A percentile compares a stretch with the other conserved stretches of the same genome.
phyloP scores from a whole-genome alignment of 1,140 invertebrate species.

The Latrodectus geometricus region DNA sequence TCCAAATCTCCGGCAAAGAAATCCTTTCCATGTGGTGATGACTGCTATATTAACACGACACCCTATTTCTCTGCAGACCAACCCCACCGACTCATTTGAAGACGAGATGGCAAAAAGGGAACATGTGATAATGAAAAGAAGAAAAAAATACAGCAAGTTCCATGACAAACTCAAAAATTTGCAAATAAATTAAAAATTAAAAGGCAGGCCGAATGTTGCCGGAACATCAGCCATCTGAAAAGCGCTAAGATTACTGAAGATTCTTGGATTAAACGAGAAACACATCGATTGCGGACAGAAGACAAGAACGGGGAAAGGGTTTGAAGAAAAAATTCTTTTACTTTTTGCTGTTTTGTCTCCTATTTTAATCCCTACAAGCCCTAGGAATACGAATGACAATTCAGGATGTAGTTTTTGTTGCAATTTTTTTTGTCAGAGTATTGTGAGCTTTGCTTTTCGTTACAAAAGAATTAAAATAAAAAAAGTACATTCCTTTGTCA shows the following conservation, averaged over 20 bases:
- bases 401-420: slow-evolving; percentile 13
- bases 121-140: background rate
- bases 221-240: slow-evolving; percentile 13
- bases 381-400: slow-evolving; percentile 46
- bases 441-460: slow-evolving; percentile 18
- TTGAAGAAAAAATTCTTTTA: background rate
- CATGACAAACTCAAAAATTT: slow-evolving; percentile 54
- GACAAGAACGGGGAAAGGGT: background rate
- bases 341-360: background rate
- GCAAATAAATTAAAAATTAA: slow-evolving; percentile 58
- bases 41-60: slow-evolving; percentile 39
- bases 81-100: background rate
- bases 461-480: slow-evolving; percentile 16
- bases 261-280: slow-evolving; percentile 13
- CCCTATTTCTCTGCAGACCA: slow-evolving; percentile 2
- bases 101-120: background rate
- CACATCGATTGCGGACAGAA: slow-evolving; percentile 22
- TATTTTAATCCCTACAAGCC: slow-evolving; percentile 43
- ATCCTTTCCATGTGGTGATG: slow-evolving; percentile 9
- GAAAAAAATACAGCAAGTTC: slow-evolving; percentile 41
- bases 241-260: slow-evolving; percentile 22
- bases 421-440: background rate
- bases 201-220: slow-evolving; percentile 32
- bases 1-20: slow-evolving; percentile 28
- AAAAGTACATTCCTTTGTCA: slow-evolving; percentile 6